These are phyloP conservation scores for Argopecten irradians DNA, from an alignment of 1,140 invertebrate species.

Conservation along the genomic window DNA sequence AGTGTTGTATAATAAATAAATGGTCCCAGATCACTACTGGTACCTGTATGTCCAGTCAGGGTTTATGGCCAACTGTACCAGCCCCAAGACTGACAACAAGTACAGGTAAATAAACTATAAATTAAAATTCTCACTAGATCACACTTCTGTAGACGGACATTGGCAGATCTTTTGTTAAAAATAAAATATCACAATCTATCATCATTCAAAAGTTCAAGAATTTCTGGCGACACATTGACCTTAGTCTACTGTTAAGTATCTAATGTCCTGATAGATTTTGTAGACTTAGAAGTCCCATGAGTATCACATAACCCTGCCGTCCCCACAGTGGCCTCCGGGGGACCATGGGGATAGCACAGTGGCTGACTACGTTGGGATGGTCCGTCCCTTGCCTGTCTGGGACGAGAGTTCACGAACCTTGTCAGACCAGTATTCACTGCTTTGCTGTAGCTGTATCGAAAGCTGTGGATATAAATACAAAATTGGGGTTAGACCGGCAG, in stretches of 20 bases:
- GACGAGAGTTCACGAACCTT: constrained; percentile 71
- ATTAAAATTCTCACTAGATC: background rate
- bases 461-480: constrained; percentile 63
- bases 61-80: too few species aligned
- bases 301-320: background rate
- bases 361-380: constrained; percentile 15
- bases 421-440: constrained; percentile 75
- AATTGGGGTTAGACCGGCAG: background rate
- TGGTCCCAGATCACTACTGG: background rate
- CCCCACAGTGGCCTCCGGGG: background rate
- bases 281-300: background rate
- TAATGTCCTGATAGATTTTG: background rate
- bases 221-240: background rate
- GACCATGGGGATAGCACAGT: background rate
- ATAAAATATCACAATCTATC: background rate
- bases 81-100: background rate
- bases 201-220: background rate
- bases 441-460: constrained; percentile 75
- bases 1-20: background rate
- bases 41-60: too few species aligned
- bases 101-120: background rate
- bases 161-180: background rate
- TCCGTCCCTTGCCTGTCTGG: constrained; percentile 58
- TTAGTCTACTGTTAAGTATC: too few species aligned
- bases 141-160: background rate